Percentiles rank a stretch among this genome's conserved stretches.
phyloP scores from a whole-genome alignment of 2,113 vertebrate genomes.

The Ptychochromis oligacanthus region DNA sequence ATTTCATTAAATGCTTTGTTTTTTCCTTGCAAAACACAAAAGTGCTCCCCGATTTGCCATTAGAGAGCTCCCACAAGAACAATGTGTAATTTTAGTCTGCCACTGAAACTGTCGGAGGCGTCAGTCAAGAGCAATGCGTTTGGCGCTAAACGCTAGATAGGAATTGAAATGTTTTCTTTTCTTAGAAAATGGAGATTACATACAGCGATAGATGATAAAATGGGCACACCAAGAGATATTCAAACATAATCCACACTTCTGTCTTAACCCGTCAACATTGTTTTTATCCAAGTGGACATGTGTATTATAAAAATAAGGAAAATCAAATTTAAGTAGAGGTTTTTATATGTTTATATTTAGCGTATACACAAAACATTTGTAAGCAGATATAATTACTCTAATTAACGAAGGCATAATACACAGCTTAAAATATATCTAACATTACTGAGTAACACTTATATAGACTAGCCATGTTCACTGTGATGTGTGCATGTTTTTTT shows the following conservation, averaged over 20 bases:
- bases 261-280: background rate
- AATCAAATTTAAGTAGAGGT: background rate
- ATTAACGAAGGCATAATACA: background rate
- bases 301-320: background rate
- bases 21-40: slow-evolving; percentile 22
- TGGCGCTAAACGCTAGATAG: slow-evolving; percentile 22
- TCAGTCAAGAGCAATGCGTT: slow-evolving; percentile 45
- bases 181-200: slow-evolving; percentile 18
- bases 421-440: background rate
- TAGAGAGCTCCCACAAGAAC: slow-evolving; percentile 44
- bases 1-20: slow-evolving; percentile 60
- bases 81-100: slow-evolving; percentile 59
- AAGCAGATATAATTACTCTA: slow-evolving; percentile 3
- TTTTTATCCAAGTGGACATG: background rate
- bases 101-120: slow-evolving; percentile 28
- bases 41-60: slow-evolving; percentile 55
- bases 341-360: background rate
- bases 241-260: too few species aligned
- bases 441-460: background rate
- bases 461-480: background rate
- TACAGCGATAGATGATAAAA: slow-evolving; percentile 11
- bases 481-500: background rate
- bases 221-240: background rate
- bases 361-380: background rate
- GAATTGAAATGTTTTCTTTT: slow-evolving; percentile 19